These are phyloP conservation scores for Hirudinaria manillensis DNA, from an alignment of 2,888 invertebrate genomes.

Conservation along the genomic window DNA sequence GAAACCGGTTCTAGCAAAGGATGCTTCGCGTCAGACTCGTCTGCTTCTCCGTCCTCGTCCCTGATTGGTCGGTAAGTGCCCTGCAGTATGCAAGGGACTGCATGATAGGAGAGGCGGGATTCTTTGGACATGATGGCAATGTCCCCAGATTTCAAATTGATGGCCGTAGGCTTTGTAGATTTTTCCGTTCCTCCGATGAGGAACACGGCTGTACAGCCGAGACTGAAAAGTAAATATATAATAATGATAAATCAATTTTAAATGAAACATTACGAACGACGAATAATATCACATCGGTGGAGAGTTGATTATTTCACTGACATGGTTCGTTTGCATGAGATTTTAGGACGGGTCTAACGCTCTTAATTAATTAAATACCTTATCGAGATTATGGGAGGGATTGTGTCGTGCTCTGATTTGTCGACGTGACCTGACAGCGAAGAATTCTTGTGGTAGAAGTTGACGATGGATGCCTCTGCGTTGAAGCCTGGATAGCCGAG, in stretches of 20 bases:
- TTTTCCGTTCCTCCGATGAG: conserved; percentile 76
- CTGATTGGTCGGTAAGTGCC: conserved; percentile 12
- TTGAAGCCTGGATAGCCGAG: conserved; percentile 37
- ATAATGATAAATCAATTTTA: conserved; percentile 35
- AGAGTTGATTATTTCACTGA: not conserved
- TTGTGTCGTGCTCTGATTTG: conserved; percentile 77
- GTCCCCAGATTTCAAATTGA: conserved; percentile 82
- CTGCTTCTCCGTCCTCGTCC: not conserved
- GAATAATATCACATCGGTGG: not conserved
- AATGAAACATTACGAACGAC: not conserved
- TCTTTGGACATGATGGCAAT: conserved; percentile 80
- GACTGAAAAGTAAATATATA: conserved; percentile 61
- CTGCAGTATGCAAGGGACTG: conserved; percentile 66
- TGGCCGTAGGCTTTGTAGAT: conserved; percentile 49
- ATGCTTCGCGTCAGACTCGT: not conserved
- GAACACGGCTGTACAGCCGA: conserved; percentile 90
- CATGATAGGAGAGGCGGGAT: conserved; percentile 82
- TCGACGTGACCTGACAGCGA: conserved; percentile 89
- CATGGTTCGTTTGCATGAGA: too few relatives aligned
- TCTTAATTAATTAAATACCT: too few relatives aligned
- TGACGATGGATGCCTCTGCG: conserved; percentile 87
- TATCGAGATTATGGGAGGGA: conserved; percentile 83
- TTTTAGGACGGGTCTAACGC: too few relatives aligned
- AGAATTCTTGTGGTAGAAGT: conserved; percentile 88
- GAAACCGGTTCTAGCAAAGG: not conserved